Percentiles rank a stretch among this genome's conserved stretches.
Evolutionary conservation across 2,888 invertebrate species (phyloP).

Genomic region (Erebia ligea): DNA sequence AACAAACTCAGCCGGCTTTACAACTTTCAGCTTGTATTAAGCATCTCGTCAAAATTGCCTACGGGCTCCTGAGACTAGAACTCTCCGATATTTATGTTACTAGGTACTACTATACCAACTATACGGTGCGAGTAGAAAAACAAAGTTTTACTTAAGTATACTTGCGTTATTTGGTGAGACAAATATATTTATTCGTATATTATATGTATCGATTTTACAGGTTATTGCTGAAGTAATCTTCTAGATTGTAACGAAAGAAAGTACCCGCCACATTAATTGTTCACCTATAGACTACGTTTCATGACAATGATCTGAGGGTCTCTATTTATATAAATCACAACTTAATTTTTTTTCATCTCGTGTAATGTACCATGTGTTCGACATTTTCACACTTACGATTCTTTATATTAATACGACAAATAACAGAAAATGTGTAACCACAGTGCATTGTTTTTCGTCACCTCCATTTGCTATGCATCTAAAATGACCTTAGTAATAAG

Average conservation of each 20-base stretch:
- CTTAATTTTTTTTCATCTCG: conserved; percentile 38
- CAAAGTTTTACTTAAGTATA: background rate
- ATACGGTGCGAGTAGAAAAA: background rate
- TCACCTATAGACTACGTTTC: conserved; percentile 38
- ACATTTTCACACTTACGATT: too few relatives aligned
- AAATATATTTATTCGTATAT: too few relatives aligned
- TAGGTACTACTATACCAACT: background rate
- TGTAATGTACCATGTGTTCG: conserved; percentile 41
- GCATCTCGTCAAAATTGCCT: background rate
- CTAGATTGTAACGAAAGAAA: background rate
- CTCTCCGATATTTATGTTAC: background rate
- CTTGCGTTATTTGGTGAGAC: background rate
- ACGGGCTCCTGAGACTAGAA: background rate
- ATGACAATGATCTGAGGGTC: conserved; percentile 40
- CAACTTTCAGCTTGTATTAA: background rate
- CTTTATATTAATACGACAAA: too few relatives aligned
- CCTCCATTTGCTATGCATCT: too few relatives aligned
- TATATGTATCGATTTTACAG: too few relatives aligned
- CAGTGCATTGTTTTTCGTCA: too few relatives aligned
- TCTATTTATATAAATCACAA: conserved; percentile 47
- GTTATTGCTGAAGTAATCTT: too few relatives aligned
- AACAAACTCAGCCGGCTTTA: too few relatives aligned
- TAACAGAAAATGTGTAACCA: too few relatives aligned
- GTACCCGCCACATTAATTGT: conserved; percentile 44
- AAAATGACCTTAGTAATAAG: too few relatives aligned